Evolutionary conservation across 2,888 invertebrate genomes (phyloP).

Genomic region (Drosophila neonasuta): DNA sequence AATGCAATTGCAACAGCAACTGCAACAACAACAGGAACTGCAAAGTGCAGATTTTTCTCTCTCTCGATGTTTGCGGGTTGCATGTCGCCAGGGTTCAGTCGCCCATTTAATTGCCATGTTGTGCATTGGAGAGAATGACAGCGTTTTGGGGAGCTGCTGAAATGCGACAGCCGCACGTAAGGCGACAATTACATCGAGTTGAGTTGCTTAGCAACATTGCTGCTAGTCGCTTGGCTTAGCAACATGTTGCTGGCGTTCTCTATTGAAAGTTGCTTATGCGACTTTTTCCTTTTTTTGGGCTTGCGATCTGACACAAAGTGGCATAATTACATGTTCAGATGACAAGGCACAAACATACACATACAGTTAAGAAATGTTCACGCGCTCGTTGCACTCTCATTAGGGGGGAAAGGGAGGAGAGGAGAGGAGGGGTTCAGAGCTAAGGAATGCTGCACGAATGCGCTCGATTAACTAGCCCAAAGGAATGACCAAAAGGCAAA

Average conservation of each 20-base stretch:
- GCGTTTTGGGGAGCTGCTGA: constrained; percentile 53
- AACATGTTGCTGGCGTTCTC: constrained; percentile 28
- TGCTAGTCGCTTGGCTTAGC: constrained; percentile 28
- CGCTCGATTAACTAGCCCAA: constrained; percentile 57
- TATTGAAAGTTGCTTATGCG: constrained; percentile 19
- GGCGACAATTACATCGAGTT: constrained; percentile 61
- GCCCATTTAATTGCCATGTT: constrained; percentile 72
- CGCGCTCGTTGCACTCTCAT: constrained; percentile 37
- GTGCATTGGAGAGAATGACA: constrained; percentile 51
- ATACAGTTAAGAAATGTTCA: constrained; percentile 43
- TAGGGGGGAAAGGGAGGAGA: neutral
- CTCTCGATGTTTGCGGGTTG: constrained; percentile 33
- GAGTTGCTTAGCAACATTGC: constrained; percentile 21
- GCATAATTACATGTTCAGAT: constrained; percentile 79
- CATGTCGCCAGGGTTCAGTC: constrained; percentile 75
- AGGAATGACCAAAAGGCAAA: constrained; percentile 65
- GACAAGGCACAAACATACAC: constrained; percentile 51
- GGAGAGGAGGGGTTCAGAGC: neutral
- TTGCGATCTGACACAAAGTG: constrained; percentile 68
- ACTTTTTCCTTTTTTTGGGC: constrained; percentile 1
- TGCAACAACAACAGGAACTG: constrained; percentile 4
- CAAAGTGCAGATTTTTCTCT: constrained; percentile 45
- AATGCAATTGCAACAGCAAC: constrained; percentile 33
- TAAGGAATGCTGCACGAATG: constrained; percentile 74
- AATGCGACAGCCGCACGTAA: constrained; percentile 66